Percentiles rank a stretch among this genome's conserved stretches.
phyloP scores from a whole-genome alignment of 2,797 vertebrate genomes.

The Channa striata region DNA sequence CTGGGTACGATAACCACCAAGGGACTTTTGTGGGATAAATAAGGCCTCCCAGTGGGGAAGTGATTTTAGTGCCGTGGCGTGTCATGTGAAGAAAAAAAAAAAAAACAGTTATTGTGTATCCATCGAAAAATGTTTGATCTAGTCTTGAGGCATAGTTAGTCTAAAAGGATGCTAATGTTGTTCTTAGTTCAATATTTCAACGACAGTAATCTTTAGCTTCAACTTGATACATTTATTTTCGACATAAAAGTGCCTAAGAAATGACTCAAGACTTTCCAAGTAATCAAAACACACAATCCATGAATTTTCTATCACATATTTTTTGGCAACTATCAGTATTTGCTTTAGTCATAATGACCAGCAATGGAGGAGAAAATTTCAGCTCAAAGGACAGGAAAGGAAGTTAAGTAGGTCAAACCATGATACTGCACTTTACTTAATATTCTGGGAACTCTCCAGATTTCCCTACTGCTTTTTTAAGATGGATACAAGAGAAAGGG shows the following conservation, averaged over 20 bases:
- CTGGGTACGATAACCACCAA: conserved; percentile 55
- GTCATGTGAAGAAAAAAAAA: conserved; percentile 34
- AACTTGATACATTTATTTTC: not conserved
- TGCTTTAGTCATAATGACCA: conserved; percentile 4
- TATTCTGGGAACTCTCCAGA: conserved; percentile 19
- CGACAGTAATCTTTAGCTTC: conserved; percentile 15
- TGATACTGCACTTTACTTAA: conserved; percentile 13
- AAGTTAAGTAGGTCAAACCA: conserved; percentile 43
- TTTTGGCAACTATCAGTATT: conserved; percentile 12
- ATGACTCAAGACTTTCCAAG: not conserved
- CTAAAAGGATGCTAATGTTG: conserved; percentile 8
- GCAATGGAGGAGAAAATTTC: conserved; percentile 21
- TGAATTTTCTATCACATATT: conserved; percentile 3
- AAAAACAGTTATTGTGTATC: conserved; percentile 25
- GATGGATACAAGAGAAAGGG: conserved; percentile 17
- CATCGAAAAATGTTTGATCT: conserved; percentile 20
- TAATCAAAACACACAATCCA: not conserved
- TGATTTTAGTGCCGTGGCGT: conserved; percentile 41
- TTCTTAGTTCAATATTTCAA: not conserved
- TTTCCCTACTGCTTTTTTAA: conserved; percentile 11
- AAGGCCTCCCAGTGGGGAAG: conserved; percentile 54
- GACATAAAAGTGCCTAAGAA: conserved; percentile 1
- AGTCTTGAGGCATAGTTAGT: conserved; percentile 24
- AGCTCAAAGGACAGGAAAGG: conserved; percentile 10
- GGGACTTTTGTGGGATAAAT: conserved; percentile 47